phyloP scores from a whole-genome alignment of 1,140 invertebrate genomes.

The Forficula auricularia region DNA sequence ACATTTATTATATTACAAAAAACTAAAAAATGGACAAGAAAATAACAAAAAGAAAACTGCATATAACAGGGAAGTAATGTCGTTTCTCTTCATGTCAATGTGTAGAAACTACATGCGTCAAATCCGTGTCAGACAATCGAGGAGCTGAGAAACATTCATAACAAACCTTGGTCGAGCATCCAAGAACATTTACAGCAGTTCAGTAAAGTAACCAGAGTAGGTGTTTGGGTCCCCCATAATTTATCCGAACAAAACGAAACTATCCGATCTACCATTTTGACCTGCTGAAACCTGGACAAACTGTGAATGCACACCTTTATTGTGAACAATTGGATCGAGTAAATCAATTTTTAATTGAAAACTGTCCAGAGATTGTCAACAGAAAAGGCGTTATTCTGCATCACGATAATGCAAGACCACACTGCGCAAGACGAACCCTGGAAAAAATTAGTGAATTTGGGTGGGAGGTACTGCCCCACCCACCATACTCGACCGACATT shows the following conservation, averaged over 20 bases:
- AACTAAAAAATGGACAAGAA: no score
- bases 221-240: constrained; percentile 3
- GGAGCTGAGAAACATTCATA: constrained; percentile 1
- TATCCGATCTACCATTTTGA: constrained; percentile 1
- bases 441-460: not conserved
- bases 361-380: constrained; percentile 2
- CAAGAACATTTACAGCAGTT: no score
- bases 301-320: constrained; percentile 3
- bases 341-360: constrained; percentile 2
- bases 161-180: constrained; percentile 1
- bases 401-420: no score
- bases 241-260: constrained; percentile 1
- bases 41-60: no score
- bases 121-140: constrained; percentile 3
- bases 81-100: no score
- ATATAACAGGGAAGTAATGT: no score
- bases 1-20: no score
- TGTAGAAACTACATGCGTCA: not conserved
- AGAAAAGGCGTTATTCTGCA: no score
- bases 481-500: constrained; percentile 2
- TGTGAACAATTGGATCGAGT: not conserved
- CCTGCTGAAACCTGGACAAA: constrained; percentile 1
- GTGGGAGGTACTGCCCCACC: constrained; percentile 1
- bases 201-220: no score
- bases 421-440: no score